Percentiles rank a stretch among this genome's conserved stretches.
Conservation (phyloP, 2,888 invertebrate genomes). For the Dromius quadrimaculatus region DNA sequence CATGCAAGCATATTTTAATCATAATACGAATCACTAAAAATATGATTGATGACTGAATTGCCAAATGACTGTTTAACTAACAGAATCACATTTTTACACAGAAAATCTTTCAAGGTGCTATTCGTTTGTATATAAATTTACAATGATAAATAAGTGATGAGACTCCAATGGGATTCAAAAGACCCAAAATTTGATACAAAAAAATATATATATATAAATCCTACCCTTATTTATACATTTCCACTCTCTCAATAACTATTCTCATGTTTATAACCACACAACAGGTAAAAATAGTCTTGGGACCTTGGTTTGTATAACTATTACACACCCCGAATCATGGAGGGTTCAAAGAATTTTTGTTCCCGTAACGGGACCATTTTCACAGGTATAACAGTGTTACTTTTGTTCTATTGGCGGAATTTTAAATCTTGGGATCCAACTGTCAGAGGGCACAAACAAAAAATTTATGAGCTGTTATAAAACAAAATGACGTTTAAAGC, state of each 20-base stretch:
- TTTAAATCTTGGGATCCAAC: slow-evolving; percentile 22
- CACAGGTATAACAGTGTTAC: slow-evolving; percentile 17
- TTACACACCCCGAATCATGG: slow-evolving; percentile 37
- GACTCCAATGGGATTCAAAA: neutral
- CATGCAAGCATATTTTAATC: too few relatives aligned
- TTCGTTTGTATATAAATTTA: neutral
- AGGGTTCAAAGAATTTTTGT: slow-evolving; percentile 25
- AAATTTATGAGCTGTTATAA: slow-evolving; percentile 41
- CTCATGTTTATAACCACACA: slow-evolving; percentile 27
- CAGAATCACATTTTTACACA: too few relatives aligned
- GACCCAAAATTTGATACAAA: neutral
- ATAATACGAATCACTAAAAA: too few relatives aligned
- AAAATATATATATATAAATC: slow-evolving; percentile 24
- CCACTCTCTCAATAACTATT: neutral
- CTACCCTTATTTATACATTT: slow-evolving; percentile 27
- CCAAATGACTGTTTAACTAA: too few relatives aligned
- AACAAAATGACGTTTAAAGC: slow-evolving; percentile 45
- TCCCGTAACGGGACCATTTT: slow-evolving; percentile 18
- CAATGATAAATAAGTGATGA: neutral
- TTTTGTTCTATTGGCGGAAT: slow-evolving; percentile 45
- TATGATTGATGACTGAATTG: neutral
- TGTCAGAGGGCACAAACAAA: slow-evolving; percentile 38
- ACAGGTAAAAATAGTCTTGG: slow-evolving; percentile 37
- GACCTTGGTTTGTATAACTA: slow-evolving; percentile 16
- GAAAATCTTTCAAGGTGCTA: too few relatives aligned